phyloP scores from a whole-genome alignment of 2,888 invertebrate genomes.

The Philereme vetulata region DNA sequence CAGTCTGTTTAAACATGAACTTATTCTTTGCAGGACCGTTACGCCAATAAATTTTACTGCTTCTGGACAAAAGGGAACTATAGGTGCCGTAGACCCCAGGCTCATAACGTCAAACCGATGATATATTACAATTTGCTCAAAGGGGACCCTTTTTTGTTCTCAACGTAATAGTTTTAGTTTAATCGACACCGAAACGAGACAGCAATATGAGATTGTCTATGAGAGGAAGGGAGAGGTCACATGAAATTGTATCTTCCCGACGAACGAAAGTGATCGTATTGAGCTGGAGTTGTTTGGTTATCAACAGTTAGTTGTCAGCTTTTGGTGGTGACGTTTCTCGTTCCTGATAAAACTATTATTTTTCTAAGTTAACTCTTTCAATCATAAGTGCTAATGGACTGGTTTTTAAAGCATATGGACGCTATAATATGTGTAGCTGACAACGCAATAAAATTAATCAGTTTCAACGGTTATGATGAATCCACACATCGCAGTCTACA shows the following conservation, averaged over 20 bases:
- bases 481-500: constrained; percentile 6
- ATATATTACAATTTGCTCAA: constrained; percentile 82
- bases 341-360: constrained; percentile 9
- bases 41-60: constrained; percentile 73
- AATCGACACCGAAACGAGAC: constrained; percentile 66
- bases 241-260: constrained; percentile 72
- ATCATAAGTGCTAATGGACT: constrained; percentile 3
- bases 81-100: constrained; percentile 66
- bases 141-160: constrained; percentile 84
- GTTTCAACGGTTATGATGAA: constrained; percentile 5
- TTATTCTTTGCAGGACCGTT: constrained; percentile 60
- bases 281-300: constrained; percentile 65
- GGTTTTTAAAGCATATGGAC: constrained; percentile 2
- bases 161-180: constrained; percentile 79
- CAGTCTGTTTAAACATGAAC: constrained; percentile 34
- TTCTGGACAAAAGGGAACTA: constrained; percentile 69
- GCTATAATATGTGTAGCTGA: constrained; percentile 4
- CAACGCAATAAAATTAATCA: constrained; percentile 6
- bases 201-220: constrained; percentile 33
- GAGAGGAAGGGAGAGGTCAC: constrained; percentile 51
- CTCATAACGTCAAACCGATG: constrained; percentile 79
- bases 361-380: neutral
- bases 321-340: constrained; percentile 54
- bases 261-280: constrained; percentile 73
- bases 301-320: constrained; percentile 75